Base-by-base conservation (phyloP, 2,113 vertebrate species). In the Crotalus helleri region DNA sequence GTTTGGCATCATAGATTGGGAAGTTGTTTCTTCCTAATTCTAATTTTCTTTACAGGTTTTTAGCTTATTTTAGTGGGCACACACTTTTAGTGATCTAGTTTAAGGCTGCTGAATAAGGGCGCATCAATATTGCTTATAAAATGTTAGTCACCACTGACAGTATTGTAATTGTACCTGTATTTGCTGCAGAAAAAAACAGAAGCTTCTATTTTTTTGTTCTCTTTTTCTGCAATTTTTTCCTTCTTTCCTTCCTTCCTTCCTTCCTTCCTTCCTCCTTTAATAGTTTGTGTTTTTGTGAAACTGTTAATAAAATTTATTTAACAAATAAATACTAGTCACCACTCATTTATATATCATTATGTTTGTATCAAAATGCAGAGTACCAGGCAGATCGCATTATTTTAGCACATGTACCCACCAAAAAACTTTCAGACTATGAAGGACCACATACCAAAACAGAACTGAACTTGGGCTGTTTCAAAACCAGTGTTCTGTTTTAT, bases 321-420 rank as follows among this genome's bases (percentile, higher is more conserved):
- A 69, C 61, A 69, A 69, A 69, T 69, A 85, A 74, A 89, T 57
- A 90, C 49, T 89, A 89, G 51, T 87, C 89, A 91, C n/a, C 93
- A 17, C 24, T 93, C 57, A 64, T 23, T 85, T 44, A 69, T 64
- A 44, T 58, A 46, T 49, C 29, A 44, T 85, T 93, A 94, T 15
- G 90, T 12, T 3, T 58, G 61, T 90, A 39, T 55, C 88, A 94
- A 92, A 93, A 10, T 2, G 23, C 26, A 59, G 92, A 93, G 12
- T 87, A 46, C n/a, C 54, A 91, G 69, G 49, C 24, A 74, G 93
- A 54, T 29, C 74, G 19, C 6, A 94, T 69, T 51, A 51, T 53
- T 93, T 61, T 33, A 13, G n/a, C 55, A 51, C 39, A 93, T 91
- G 61, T 23, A 13, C 11, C 21, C 87, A 91, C 54, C 57, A 44